Evolutionary conservation across 2,113 vertebrate species (phyloP).

Genomic region (Oceanodroma tethys): DNA sequence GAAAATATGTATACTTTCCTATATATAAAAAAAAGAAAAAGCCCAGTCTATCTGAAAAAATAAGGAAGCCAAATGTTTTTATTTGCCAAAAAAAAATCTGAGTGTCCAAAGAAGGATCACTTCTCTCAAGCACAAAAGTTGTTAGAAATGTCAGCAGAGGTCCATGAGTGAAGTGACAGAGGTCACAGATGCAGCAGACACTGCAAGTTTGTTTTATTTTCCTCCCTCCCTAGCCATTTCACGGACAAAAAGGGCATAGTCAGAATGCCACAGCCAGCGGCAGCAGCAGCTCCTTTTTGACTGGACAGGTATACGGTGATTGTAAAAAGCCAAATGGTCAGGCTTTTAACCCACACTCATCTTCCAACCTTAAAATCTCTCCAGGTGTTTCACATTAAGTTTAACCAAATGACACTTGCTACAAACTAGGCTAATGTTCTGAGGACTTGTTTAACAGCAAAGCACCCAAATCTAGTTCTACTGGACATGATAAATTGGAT

Average conservation of each 20-base stretch:
- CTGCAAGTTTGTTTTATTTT: background rate
- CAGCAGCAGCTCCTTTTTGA: background rate
- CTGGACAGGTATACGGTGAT: background rate
- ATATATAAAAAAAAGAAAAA: background rate
- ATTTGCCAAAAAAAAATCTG: background rate
- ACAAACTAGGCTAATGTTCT: background rate
- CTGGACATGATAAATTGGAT: background rate
- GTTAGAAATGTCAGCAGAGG: background rate
- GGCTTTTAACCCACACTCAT: background rate
- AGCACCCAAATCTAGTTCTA: background rate
- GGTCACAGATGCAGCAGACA: background rate
- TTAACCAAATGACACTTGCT: background rate
- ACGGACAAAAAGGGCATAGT: background rate
- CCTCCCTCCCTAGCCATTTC: background rate
- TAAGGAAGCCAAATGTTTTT: background rate
- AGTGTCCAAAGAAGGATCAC: background rate
- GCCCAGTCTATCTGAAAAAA: background rate
- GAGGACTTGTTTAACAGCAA: background rate
- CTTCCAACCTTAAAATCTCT: background rate
- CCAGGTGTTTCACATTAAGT: background rate
- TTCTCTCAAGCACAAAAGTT: background rate
- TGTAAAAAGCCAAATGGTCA: background rate
- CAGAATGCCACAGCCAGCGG: background rate
- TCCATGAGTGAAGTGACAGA: background rate
- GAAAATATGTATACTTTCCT: background rate